Percentiles rank a stretch among this genome's conserved stretches.
phyloP scores from a whole-genome alignment of 2,888 invertebrate species.

The Hetaerina titia region DNA sequence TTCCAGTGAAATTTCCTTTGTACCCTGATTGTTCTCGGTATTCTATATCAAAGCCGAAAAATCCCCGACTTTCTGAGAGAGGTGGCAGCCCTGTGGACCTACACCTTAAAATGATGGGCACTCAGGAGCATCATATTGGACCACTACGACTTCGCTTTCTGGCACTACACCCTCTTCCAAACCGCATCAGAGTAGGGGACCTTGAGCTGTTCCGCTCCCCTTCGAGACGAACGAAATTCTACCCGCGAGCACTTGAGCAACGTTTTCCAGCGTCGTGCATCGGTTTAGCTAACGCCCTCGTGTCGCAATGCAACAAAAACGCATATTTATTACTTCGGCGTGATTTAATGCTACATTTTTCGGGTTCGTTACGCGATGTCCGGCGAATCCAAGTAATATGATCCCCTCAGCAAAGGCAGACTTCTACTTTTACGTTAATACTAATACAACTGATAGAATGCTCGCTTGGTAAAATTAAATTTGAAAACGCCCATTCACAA shows the following conservation, averaged over 20 bases:
- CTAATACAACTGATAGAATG: not conserved
- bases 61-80: too few species aligned
- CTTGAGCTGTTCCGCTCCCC: not conserved
- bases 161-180: not conserved
- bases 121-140: too few species aligned
- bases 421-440: not conserved
- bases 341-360: not conserved
- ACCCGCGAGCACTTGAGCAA: not conserved
- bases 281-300: not conserved
- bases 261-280: not conserved
- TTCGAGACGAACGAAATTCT: not conserved
- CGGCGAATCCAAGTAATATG: not conserved
- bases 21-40: too few species aligned
- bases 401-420: not conserved
- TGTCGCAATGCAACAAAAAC: not conserved
- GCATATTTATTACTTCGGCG: not conserved
- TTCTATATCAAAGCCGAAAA: too few species aligned
- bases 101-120: too few species aligned
- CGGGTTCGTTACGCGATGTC: not conserved
- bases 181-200: not conserved
- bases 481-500: not conserved
- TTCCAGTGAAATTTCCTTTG: too few species aligned
- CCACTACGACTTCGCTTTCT: not conserved
- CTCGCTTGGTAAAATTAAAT: not conserved
- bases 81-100: too few species aligned